Conservation (phyloP, 1,140 invertebrate genomes). For the Pristionchus pacificus region DNA sequence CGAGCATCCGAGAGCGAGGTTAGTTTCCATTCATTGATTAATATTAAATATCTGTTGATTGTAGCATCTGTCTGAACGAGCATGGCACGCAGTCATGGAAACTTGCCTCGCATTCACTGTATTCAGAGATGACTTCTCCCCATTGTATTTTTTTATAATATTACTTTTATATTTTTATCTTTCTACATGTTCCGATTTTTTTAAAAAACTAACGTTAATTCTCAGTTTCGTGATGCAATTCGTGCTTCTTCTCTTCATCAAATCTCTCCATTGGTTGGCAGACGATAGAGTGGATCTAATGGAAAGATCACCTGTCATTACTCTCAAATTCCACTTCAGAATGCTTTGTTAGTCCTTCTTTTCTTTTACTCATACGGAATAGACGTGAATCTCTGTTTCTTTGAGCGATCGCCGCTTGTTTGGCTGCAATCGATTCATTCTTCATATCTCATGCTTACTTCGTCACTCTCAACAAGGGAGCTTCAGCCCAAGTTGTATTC, state of each 20-base stretch:
- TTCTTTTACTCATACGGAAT: too few relatives aligned
- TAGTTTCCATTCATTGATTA: slow-evolving; percentile 38
- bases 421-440: slow-evolving; percentile 77
- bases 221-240: slow-evolving; percentile 96
- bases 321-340: slow-evolving; percentile 86
- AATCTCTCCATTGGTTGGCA: slow-evolving; percentile 94
- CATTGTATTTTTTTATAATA: slow-evolving; percentile 1
- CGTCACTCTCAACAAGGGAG: slow-evolving; percentile 85
- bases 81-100: slow-evolving; percentile 97
- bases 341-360: slow-evolving; percentile 69
- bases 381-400: too few relatives aligned
- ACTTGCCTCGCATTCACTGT: slow-evolving; percentile 98
- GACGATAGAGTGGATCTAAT: slow-evolving; percentile 99
- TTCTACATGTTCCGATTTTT: background rate
- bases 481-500: slow-evolving; percentile 95
- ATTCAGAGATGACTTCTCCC: slow-evolving; percentile 95
- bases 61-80: slow-evolving; percentile 90
- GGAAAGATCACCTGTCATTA: slow-evolving; percentile 95
- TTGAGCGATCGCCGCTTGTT: slow-evolving; percentile 70
- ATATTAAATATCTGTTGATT: slow-evolving; percentile 30
- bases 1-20: slow-evolving; percentile 95
- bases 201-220: background rate
- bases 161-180: background rate
- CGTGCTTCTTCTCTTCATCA: slow-evolving; percentile 89
- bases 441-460: slow-evolving; percentile 91